Evolutionary conservation across 2,888 invertebrate genomes (phyloP), one percentile per base, ranked within the genome.

Genomic region (Drosophila antonietae): DNA sequence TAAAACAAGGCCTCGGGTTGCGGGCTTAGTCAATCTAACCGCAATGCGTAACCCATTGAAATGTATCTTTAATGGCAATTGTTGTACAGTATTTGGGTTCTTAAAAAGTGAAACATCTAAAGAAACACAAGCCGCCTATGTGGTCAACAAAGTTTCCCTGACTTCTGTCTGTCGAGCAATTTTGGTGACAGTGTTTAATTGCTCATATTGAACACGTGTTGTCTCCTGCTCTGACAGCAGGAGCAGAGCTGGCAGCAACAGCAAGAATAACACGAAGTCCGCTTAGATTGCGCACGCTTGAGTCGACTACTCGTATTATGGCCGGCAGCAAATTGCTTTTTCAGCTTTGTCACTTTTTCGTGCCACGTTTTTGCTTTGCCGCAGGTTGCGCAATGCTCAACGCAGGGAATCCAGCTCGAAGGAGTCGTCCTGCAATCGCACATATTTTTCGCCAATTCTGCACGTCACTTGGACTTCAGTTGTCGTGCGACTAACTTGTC

Each of bases 151-250:
- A 61, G 53, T 63, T 56, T 49, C 35, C 5, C 47, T n/a, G 67
- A 69, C 31, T 56, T 70, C 43, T 68, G 53, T 65, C 71, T 71
- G 74, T 55, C 47, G 85, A 71, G 74, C 64, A 69, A 60, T 60
- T 79, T 81, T 73, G 73, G 86, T 77, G 88, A 89, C 90, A 88
- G 76, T 86, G 86, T 86, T 86, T 86, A 86, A 86, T 86, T 89
- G 90, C 90, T 89, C 88, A 89, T 89, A 86, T 86, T 85, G 88
- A 86, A 88, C 86, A 86, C 86, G 90, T 88, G 86, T 89, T 80
- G 80, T 86, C 67, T 76, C 71, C 68, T 68, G 57, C 67, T 35
- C 28, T 2, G 49, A 56, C 53, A 71, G 31, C 43, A 46, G 41
- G n/a, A 47, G 10, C 9, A 8, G 14, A 15, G 46, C 15, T 28